phyloP scores from a whole-genome alignment of 2,113 vertebrate genomes.

The Mungos mungo region DNA sequence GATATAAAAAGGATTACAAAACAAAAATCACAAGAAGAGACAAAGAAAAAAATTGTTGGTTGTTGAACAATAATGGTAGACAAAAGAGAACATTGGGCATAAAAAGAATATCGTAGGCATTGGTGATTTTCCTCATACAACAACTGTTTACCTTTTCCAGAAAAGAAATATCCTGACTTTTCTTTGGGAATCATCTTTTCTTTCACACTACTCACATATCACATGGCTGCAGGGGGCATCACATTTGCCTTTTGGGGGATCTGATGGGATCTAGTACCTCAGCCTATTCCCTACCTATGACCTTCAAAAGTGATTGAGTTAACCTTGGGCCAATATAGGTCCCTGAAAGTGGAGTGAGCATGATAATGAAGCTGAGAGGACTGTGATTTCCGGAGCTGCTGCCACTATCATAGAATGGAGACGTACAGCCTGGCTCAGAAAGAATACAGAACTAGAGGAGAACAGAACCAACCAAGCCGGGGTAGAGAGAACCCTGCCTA shows the following conservation, averaged over 20 bases:
- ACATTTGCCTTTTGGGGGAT: background rate
- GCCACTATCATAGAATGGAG: rapidly evolving
- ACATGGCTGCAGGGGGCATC: too few species aligned
- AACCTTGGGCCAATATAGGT: background rate
- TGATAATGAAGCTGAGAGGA: background rate
- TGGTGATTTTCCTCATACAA: background rate
- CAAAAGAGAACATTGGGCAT: background rate
- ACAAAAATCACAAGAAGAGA: background rate
- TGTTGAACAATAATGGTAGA: background rate
- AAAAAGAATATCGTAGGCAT: background rate
- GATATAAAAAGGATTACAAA: background rate
- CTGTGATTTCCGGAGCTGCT: background rate
- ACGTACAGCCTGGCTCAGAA: background rate
- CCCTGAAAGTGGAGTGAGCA: background rate
- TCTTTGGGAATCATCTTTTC: background rate
- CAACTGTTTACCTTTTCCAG: background rate
- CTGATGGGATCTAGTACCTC: background rate
- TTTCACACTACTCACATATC: background rate
- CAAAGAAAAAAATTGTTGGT: background rate
- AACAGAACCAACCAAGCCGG: background rate
- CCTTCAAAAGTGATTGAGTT: background rate
- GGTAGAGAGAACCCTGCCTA: background rate
- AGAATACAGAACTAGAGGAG: background rate
- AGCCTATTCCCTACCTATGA: background rate
- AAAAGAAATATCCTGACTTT: background rate